A percentile compares a stretch with the other conserved stretches of the same genome.
Evolutionary conservation across 1,140 invertebrate species (phyloP).

Genomic region (Telenomus remus): DNA sequence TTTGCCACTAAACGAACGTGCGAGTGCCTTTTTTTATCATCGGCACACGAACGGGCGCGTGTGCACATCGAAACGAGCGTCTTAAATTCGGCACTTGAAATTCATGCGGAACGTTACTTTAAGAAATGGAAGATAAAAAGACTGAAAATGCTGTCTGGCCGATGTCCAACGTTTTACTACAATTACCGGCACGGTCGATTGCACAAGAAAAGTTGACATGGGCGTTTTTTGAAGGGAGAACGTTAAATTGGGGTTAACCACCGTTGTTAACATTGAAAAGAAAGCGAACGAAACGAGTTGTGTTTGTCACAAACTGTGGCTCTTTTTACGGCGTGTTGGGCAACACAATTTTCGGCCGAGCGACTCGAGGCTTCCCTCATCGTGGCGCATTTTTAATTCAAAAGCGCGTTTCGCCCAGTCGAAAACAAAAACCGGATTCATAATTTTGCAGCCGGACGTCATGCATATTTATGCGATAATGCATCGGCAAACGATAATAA

Average conservation of each 20-base stretch:
- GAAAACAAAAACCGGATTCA: too few relatives aligned
- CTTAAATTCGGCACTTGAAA: slow-evolving; percentile 48
- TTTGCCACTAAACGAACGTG: slow-evolving; percentile 6
- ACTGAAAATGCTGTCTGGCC: slow-evolving; percentile 47
- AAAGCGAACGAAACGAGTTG: slow-evolving; percentile 18
- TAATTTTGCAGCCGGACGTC: too few relatives aligned
- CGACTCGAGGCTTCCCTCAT: not conserved
- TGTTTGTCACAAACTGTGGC: slow-evolving; percentile 33
- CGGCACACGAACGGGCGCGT: not conserved
- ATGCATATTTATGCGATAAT: too few relatives aligned
- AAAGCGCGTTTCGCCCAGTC: too few relatives aligned
- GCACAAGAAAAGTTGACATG: slow-evolving; percentile 58
- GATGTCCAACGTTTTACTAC: slow-evolving; percentile 56
- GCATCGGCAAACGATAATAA: not conserved
- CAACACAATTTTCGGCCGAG: slow-evolving; percentile 7
- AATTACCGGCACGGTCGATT: slow-evolving; percentile 55
- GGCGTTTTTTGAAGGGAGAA: slow-evolving; percentile 48
- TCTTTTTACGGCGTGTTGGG: slow-evolving; percentile 22
- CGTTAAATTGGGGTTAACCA: slow-evolving; percentile 59
- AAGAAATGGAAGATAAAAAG: slow-evolving; percentile 40
- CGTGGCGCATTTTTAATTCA: not conserved
- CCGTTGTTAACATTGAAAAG: slow-evolving; percentile 51
- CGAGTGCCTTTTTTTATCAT: slow-evolving; percentile 1
- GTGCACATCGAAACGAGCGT: slow-evolving; percentile 19
- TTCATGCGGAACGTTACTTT: slow-evolving; percentile 50